These are phyloP conservation scores for Subacronicta megacephala DNA, from an alignment of 2,888 invertebrate species.

Conservation along the genomic window DNA sequence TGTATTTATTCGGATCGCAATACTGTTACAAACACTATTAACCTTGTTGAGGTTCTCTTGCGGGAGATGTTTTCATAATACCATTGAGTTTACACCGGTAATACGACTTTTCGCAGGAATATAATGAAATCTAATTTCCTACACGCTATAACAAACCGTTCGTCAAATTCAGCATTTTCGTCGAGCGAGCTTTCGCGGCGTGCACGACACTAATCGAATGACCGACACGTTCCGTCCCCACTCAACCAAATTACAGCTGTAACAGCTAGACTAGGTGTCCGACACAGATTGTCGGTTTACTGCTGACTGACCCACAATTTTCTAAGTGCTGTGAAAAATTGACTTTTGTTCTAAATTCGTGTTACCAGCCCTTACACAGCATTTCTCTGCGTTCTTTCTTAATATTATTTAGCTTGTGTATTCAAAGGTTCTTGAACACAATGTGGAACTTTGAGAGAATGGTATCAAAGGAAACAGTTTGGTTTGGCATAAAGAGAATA, in stretches of 20 bases:
- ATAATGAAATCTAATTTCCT: conserved; percentile 43
- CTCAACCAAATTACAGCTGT: conserved; percentile 66
- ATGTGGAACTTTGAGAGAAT: conserved; percentile 44
- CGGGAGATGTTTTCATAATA: conserved; percentile 9
- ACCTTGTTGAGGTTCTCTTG: conserved; percentile 1
- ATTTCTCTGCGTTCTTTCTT: conserved; percentile 41
- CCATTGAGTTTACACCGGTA: conserved; percentile 3
- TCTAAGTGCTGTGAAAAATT: conserved; percentile 45
- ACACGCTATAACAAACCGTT: conserved; percentile 24
- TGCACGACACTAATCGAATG: conserved; percentile 61
- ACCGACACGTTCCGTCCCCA: conserved; percentile 59
- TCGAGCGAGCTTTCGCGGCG: conserved; percentile 19
- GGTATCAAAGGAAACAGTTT: conserved; percentile 47
- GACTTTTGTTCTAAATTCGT: conserved; percentile 46
- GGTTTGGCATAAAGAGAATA: conserved; percentile 44
- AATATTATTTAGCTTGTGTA: conserved; percentile 51
- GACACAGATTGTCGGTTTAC: conserved; percentile 61
- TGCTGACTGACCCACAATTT: conserved; percentile 48
- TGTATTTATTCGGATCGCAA: conserved; percentile 15
- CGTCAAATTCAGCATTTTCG: conserved; percentile 37
- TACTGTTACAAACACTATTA: conserved; percentile 1
- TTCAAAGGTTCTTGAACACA: conserved; percentile 46
- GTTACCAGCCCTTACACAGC: conserved; percentile 36
- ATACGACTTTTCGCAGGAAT: conserved; percentile 34
- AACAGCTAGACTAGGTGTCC: conserved; percentile 61